Percentiles rank a stretch among this genome's conserved stretches.
These are phyloP conservation scores for Ailurus styani DNA, from an alignment of 2,113 vertebrate genomes.

Conservation along the genomic window DNA sequence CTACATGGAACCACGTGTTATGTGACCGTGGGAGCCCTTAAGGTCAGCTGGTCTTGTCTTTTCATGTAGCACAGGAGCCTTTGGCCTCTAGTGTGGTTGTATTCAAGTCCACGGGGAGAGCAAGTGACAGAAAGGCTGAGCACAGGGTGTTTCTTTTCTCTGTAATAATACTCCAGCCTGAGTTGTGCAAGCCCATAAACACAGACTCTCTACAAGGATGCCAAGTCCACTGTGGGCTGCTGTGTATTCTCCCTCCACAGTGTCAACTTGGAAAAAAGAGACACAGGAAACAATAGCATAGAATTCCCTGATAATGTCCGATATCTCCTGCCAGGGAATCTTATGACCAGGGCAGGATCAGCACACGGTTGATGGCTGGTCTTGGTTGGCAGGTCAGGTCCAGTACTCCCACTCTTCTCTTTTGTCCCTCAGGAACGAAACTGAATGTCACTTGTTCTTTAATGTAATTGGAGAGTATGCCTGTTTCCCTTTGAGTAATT, in stretches of 20 bases:
- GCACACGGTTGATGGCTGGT: not conserved
- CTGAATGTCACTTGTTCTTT: not conserved
- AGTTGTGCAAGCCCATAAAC: not conserved
- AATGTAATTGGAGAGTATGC: not conserved
- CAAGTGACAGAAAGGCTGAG: not conserved
- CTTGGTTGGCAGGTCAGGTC: not conserved
- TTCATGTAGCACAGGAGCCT: not conserved
- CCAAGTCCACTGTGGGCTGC: not conserved
- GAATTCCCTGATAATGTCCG: not conserved
- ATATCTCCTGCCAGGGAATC: not conserved
- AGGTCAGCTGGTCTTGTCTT: not conserved
- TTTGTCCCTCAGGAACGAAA: not conserved
- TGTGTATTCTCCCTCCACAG: not conserved
- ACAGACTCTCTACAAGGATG: not conserved
- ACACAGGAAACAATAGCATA: not conserved
- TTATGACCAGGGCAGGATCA: not conserved
- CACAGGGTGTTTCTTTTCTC: not conserved
- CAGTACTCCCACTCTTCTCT: not conserved
- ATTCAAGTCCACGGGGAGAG: not conserved
- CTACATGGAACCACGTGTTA: accelerated
- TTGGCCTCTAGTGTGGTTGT: not conserved
- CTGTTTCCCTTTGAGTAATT: not conserved
- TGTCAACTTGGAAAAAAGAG: not conserved
- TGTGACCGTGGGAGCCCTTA: accelerated
- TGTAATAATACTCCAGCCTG: not conserved